phyloP scores from a whole-genome alignment of 2,113 vertebrate species.

The Gobio gobio region DNA sequence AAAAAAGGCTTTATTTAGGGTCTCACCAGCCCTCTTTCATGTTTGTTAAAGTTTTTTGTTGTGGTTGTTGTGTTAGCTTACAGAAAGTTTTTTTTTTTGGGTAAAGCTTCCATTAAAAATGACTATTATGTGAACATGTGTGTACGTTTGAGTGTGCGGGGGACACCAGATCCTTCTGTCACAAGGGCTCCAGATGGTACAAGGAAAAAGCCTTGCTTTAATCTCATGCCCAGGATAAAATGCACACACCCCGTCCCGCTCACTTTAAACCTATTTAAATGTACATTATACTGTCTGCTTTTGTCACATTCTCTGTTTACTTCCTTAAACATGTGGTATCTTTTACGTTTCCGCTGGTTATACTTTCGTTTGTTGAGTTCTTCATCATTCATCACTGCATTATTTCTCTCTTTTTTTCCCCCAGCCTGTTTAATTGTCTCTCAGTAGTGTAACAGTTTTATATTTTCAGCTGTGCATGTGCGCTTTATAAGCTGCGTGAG shows the following conservation, averaged over 20 bases:
- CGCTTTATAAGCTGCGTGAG: background rate
- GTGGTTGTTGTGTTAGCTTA: slow-evolving; percentile 4
- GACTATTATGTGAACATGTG: slow-evolving; percentile 2
- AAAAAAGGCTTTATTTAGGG: background rate
- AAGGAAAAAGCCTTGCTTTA: slow-evolving; percentile 32
- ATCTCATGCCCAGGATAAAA: slow-evolving; percentile 30
- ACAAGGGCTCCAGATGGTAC: slow-evolving; percentile 18
- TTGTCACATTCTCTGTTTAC: background rate
- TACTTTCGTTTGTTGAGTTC: background rate
- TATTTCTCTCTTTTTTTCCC: background rate
- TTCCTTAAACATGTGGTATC: background rate
- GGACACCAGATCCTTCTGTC: slow-evolving; percentile 22
- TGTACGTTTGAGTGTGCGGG: background rate
- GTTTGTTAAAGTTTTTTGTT: background rate
- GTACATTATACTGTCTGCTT: background rate
- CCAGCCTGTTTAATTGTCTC: background rate
- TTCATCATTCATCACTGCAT: background rate
- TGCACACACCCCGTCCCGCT: background rate
- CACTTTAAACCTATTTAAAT: slow-evolving; percentile 1
- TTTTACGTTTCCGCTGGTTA: background rate
- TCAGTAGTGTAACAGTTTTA: background rate
- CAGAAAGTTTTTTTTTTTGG: background rate
- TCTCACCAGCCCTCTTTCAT: slow-evolving; percentile 18
- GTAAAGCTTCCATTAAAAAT: background rate
- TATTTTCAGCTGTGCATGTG: background rate